phyloP scores from a whole-genome alignment of 2,113 vertebrate genomes.

The Megaceryle maxima region DNA sequence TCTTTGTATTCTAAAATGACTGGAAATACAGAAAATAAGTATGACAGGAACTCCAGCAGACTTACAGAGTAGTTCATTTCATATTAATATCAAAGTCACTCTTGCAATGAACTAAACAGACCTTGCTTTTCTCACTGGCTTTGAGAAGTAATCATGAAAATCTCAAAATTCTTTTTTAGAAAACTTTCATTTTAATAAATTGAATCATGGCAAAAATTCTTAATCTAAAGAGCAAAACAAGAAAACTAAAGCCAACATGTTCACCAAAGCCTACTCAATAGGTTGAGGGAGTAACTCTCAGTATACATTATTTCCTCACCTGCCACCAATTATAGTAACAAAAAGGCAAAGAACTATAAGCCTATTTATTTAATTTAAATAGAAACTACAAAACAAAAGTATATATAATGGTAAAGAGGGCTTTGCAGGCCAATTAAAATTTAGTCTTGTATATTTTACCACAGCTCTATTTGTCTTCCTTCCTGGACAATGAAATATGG shows the following conservation, averaged over 20 bases:
- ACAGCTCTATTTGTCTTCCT: not conserved
- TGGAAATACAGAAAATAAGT: not conserved
- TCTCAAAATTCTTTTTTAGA: not conserved
- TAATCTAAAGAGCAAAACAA: not conserved
- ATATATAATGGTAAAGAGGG: not conserved
- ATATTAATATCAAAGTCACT: not conserved
- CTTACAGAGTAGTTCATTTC: not conserved
- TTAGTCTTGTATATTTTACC: not conserved
- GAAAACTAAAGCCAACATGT: not conserved
- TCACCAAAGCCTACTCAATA: not conserved
- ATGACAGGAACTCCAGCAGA: not conserved
- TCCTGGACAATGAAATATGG: slow-evolving; percentile 3
- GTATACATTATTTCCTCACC: not conserved
- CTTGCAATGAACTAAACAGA: not conserved
- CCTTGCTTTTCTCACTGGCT: not conserved
- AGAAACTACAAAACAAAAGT: not conserved
- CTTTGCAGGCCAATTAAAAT: not conserved
- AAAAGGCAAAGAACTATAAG: not conserved
- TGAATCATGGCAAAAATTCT: not conserved
- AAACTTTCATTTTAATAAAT: not conserved
- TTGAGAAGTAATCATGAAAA: not conserved
- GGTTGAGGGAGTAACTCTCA: not conserved
- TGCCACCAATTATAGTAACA: not conserved
- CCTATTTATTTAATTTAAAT: not conserved
- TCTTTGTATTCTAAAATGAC: not conserved